Percentiles rank a stretch among this genome's conserved stretches.
These are phyloP conservation scores for Sebastolobus altivelis DNA, from an alignment of 2,797 vertebrate species.

Conservation along the genomic window DNA sequence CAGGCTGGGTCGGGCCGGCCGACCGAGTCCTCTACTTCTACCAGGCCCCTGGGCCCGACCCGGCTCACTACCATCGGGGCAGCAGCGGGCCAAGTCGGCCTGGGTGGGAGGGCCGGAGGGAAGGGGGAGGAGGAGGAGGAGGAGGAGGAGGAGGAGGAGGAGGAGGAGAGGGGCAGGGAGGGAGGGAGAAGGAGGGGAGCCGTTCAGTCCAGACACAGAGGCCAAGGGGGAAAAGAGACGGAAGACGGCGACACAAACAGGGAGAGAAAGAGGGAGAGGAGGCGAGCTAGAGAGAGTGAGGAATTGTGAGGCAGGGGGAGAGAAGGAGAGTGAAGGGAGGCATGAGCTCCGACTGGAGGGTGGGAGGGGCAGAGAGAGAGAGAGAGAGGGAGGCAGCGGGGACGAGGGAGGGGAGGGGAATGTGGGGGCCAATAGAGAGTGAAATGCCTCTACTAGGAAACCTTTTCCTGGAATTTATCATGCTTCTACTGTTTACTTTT, in stretches of 20 bases:
- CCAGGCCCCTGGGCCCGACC: conserved; percentile 82
- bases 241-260: conserved; percentile 53
- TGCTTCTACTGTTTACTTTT: conserved; percentile 2
- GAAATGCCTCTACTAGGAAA: conserved; percentile 16
- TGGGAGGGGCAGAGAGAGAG: conserved; percentile 67
- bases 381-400: conserved; percentile 39
- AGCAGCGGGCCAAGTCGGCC: conserved; percentile 63
- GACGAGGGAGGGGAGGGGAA: conserved; percentile 59
- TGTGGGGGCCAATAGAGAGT: conserved; percentile 62
- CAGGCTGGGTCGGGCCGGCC: conserved; percentile 74
- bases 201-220: conserved; percentile 61
- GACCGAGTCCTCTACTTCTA: conserved; percentile 73
- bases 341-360: conserved; percentile 57
- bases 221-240: conserved; percentile 44
- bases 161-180: conserved; percentile 47
- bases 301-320: conserved; percentile 63
- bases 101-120: conserved; percentile 61
- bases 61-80: conserved; percentile 81
- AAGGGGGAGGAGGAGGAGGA: conserved; percentile 36
- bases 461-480: background rate
- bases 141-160: conserved; percentile 45
- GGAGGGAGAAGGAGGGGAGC: conserved; percentile 54
- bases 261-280: conserved; percentile 65
- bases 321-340: conserved; percentile 69
- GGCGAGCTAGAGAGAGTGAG: conserved; percentile 52